Evolutionary conservation across 2,888 invertebrate genomes (phyloP).

Genomic region (Parelbella ahira): DNA sequence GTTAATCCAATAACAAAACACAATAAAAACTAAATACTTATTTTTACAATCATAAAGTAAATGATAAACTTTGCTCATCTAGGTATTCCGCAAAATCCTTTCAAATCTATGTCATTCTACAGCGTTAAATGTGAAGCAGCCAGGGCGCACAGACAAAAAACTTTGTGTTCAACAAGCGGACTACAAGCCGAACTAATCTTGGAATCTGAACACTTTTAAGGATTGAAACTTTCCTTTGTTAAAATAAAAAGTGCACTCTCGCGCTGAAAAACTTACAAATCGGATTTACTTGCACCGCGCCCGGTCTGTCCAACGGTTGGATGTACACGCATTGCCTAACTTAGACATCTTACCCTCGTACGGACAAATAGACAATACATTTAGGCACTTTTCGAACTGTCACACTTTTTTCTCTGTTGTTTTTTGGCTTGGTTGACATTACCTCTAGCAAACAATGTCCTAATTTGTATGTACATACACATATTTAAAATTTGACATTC

Average conservation of each 20-base stretch:
- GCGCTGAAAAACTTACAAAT: slow-evolving; percentile 46
- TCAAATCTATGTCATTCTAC: too few species aligned
- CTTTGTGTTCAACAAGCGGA: slow-evolving; percentile 46
- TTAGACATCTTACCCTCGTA: slow-evolving; percentile 2
- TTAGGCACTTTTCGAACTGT: background rate
- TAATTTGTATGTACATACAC: too few species aligned
- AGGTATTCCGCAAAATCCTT: too few species aligned
- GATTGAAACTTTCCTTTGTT: slow-evolving; percentile 49
- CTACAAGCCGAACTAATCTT: slow-evolving; percentile 59
- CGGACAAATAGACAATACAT: background rate
- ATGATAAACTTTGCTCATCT: too few species aligned
- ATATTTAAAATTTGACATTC: too few species aligned
- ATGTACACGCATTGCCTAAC: slow-evolving; percentile 15
- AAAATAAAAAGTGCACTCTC: slow-evolving; percentile 49
- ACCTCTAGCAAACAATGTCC: too few species aligned
- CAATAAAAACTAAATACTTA: too few species aligned
- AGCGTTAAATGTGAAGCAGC: slow-evolving; percentile 31
- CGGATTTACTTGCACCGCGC: slow-evolving; percentile 35
- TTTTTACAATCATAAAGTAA: too few species aligned
- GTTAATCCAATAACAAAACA: too few species aligned
- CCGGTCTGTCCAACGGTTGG: slow-evolving; percentile 14
- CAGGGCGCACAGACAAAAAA: slow-evolving; percentile 47
- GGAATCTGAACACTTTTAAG: slow-evolving; percentile 53
- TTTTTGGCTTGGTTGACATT: too few species aligned
- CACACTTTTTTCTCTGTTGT: background rate